These are phyloP conservation scores for Eutolmus rufibarbis DNA, from an alignment of 2,888 invertebrate species.

Conservation along the genomic window DNA sequence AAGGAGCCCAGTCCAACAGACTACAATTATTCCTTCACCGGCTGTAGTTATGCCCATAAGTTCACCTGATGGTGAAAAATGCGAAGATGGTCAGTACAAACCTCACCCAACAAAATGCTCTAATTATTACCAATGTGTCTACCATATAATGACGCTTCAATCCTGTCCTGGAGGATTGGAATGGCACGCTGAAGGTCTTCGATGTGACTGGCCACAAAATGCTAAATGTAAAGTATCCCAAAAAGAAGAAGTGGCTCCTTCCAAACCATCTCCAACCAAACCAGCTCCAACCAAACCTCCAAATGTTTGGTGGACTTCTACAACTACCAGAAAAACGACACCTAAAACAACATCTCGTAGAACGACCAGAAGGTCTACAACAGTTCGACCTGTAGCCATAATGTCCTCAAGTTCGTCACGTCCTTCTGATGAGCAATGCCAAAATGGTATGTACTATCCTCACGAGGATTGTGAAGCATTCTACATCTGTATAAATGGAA, in stretches of 20 bases:
- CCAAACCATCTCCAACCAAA: background rate
- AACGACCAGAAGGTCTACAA: slow-evolving; percentile 56
- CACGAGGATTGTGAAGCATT: slow-evolving; percentile 78
- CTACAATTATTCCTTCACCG: slow-evolving; percentile 60
- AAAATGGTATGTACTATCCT: slow-evolving; percentile 77
- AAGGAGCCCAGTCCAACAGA: slow-evolving; percentile 50
- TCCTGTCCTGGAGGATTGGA: slow-evolving; percentile 82
- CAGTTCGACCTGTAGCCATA: slow-evolving; percentile 57
- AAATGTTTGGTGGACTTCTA: slow-evolving; percentile 54
- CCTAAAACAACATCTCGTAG: slow-evolving; percentile 57
- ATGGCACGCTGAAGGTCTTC: slow-evolving; percentile 73
- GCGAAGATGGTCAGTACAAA: slow-evolving; percentile 66
- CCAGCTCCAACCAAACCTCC: slow-evolving; percentile 52
- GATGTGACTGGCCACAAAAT: slow-evolving; percentile 82
- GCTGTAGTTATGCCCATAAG: slow-evolving; percentile 64
- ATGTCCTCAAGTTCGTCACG: slow-evolving; percentile 53
- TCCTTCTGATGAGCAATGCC: slow-evolving; percentile 63
- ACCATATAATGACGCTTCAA: slow-evolving; percentile 74
- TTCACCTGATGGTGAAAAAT: slow-evolving; percentile 56
- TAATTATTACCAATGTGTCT: slow-evolving; percentile 78
- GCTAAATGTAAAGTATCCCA: slow-evolving; percentile 70
- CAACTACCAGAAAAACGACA: slow-evolving; percentile 52
- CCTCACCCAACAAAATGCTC: slow-evolving; percentile 75
- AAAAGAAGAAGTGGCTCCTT: slow-evolving; percentile 51
- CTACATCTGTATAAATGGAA: slow-evolving; percentile 79